Evolutionary conservation across 2,113 vertebrate genomes (phyloP), one percentile per base, ranked within the genome.

Genomic region (Hystrix cristata): DNA sequence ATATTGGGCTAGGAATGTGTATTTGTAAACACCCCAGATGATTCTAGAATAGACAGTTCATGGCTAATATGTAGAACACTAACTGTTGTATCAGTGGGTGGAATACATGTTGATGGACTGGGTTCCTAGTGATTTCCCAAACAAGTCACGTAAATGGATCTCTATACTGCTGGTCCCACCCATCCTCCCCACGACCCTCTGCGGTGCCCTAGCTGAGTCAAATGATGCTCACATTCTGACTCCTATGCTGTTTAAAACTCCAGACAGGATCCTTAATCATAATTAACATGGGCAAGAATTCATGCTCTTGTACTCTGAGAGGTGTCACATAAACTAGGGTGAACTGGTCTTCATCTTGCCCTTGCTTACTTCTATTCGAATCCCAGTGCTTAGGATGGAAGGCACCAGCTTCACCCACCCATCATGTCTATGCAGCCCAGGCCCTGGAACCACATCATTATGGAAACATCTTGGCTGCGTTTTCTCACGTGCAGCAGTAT

Each of bases 11-110:
- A 79, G 16, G 14, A 34, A 79, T 79, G 18, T 79, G 48, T 79
- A 34, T 55, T n/a, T 53, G 53, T 13, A 67, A 74, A 27, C 5
- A 74, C 31, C 46, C 31, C 13, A 94, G 29, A 92, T 57, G 31
- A 94, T 53, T 91, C 34, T 86, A 78, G 27, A 79, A 29, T 86
- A 78, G 27, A 79, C 34, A 67, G 29, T 72, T 34, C 9, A 23
- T 83, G 21, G 27, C 76, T n/a, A 96, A 1, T 31, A 72, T 69
- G 91, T 90, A 76, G 81, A 71, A 87, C 76, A 89, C 74, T 34
- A 92, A 46, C 38, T 71, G 46, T 67, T 38, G 81, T 74, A 62
- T 29, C 27, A 69, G 9, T 18, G 79, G 62, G 59, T n/a, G 7
- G 51, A 71, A 31, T 10, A 59, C 48, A 55, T 72, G 25, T 14